Conservation (phyloP, 2,113 vertebrate genomes). For the Chelonoidis abingdonii region DNA sequence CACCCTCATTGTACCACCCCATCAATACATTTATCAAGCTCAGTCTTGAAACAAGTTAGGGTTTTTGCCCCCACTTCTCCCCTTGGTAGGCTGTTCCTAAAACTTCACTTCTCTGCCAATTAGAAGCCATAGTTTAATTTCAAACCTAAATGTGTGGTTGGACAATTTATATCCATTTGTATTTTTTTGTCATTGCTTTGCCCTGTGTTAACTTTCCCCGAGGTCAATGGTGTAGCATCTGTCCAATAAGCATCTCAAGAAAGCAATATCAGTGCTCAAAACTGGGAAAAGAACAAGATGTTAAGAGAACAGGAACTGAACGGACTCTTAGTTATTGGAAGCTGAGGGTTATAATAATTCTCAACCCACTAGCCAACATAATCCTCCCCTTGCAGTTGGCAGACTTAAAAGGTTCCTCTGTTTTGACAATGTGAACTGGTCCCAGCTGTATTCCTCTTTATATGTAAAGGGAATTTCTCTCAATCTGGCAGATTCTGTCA, state of each 20-base stretch:
- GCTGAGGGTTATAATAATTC: neutral
- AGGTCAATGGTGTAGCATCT: neutral
- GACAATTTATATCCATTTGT: neutral
- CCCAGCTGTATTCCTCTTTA: neutral
- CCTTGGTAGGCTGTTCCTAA: neutral
- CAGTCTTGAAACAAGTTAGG: neutral
- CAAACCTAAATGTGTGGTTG: neutral
- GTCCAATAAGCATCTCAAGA: neutral
- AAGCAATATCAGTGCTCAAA: neutral
- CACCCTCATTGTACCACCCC: neutral
- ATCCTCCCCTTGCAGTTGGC: neutral
- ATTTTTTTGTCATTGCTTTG: neutral
- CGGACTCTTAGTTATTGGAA: neutral
- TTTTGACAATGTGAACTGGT: constrained; percentile 5
- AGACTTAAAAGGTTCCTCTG: neutral
- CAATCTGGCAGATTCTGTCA: neutral
- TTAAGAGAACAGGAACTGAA: neutral
- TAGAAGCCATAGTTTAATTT: neutral
- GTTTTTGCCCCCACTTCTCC: neutral
- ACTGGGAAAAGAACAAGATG: neutral
- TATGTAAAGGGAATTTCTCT: neutral
- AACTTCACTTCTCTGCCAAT: neutral
- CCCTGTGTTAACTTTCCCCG: neutral
- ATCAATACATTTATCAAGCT: neutral
- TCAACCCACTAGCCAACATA: neutral